Base-by-base conservation (phyloP, 2,888 invertebrate genomes). In the Conistra vaccinii region DNA sequence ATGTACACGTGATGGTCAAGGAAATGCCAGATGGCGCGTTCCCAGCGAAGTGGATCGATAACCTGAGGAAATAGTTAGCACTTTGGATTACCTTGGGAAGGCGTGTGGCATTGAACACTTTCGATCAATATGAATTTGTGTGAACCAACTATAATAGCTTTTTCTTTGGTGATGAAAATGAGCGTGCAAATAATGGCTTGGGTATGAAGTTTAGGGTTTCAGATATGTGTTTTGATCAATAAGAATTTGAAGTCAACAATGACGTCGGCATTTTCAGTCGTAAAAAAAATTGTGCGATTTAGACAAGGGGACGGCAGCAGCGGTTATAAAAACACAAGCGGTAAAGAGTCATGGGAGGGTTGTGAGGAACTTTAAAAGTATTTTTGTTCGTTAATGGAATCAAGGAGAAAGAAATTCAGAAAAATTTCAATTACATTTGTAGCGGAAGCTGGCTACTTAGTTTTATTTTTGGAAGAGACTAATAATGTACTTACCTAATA, bases 21-120 rank as follows among this genome's bases (percentile, higher is more conserved):
- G 62, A 80, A 81, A 66, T 75, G 80, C 87, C 87, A 87, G 85
- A 87, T 87, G 88, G 68, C 69, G 57, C 57, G 76, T 78, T 81
- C 87, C 76, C 88, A 80, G 71, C 69, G 61, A 81, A 85, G 79
- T 88, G 80, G 78, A 88, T 85, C 85, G 87, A 87, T 87, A 88
- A 87, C 83, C 87, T 76, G 67, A 61, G 62, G 78, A 72, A 80
- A 88, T 80, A 69, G 78, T 81, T 74, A 86, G 76, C 78, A 79
- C 86, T 84, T 79, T 70, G 73, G 55, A 61, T 81, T 69, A 51
- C 73, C 72, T 80, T 80, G 80, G 63, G 66, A 80, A 78, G 69
- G 57, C 72, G 69, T 55, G 69, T 75, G 76, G 71, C 68, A 73
- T 77, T 78, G 63, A 58, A 76, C 57, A 81, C 35, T 53, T 62